Conservation (phyloP, 2,888 invertebrate genomes). For the Melieria crassipennis region DNA sequence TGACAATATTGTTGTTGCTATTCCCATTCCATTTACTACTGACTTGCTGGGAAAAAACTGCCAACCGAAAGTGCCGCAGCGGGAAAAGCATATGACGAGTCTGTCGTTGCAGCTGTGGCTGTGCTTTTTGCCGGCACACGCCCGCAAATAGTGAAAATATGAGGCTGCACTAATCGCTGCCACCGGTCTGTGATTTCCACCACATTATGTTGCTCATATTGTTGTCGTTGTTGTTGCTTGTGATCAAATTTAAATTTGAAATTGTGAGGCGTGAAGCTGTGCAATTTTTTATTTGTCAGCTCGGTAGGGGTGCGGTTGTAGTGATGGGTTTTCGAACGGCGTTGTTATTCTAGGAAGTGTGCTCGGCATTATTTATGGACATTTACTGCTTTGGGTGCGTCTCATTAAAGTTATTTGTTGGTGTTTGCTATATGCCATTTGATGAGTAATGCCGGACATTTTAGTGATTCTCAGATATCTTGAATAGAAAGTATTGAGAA, state of each 20-base stretch:
- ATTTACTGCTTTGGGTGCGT: no score
- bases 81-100: no score
- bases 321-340: neutral
- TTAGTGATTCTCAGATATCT: no score
- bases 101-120: neutral
- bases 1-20: constrained; percentile 25
- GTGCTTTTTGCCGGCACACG: constrained; percentile 19
- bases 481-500: no score
- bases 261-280: constrained; percentile 20
- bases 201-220: constrained; percentile 28
- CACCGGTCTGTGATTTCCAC: constrained; percentile 34
- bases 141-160: constrained; percentile 36
- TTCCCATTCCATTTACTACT: neutral
- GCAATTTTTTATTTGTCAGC: neutral
- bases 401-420: no score
- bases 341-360: constrained; percentile 13
- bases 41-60: constrained; percentile 14
- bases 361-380: constrained; percentile 5
- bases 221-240: constrained; percentile 11
- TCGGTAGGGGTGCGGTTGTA: neutral
- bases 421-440: no score
- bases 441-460: no score
- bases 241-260: constrained; percentile 29
- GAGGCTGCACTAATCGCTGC: constrained; percentile 41
- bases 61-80: no score